A percentile compares a stretch with the other conserved stretches of the same genome.
Evolutionary conservation across 2,113 vertebrate genomes (phyloP).

Genomic region (Callopanchax toddi): DNA sequence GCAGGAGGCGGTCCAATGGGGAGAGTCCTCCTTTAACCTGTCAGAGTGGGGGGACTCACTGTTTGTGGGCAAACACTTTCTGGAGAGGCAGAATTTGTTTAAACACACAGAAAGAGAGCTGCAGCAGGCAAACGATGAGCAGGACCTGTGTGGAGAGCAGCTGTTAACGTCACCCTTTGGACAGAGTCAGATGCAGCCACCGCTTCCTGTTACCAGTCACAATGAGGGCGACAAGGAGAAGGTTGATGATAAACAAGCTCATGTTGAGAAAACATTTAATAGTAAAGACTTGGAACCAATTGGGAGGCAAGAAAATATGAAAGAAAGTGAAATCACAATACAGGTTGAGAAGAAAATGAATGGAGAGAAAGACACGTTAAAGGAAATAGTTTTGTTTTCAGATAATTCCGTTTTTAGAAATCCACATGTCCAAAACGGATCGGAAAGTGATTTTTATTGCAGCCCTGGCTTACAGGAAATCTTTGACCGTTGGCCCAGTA

Average conservation of each 20-base stretch:
- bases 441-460: constrained; percentile 72
- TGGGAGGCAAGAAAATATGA: neutral
- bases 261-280: neutral
- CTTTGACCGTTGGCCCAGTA: constrained; percentile 87
- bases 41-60: constrained; percentile 86
- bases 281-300: neutral
- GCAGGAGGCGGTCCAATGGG: constrained; percentile 79
- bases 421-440: constrained; percentile 7
- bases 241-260: constrained; percentile 1
- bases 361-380: neutral
- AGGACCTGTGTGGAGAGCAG: constrained; percentile 3
- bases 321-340: neutral
- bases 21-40: constrained; percentile 83
- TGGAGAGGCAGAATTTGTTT: constrained; percentile 69
- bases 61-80: constrained; percentile 79
- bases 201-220: neutral
- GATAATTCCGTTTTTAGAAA: constrained; percentile 29
- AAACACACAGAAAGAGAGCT: constrained; percentile 26
- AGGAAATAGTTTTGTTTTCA: neutral
- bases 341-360: neutral
- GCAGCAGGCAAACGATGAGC: neutral
- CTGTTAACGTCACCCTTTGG: neutral
- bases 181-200: constrained; percentile 1
- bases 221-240: constrained; percentile 3
- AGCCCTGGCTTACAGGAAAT: constrained; percentile 89